phyloP scores from a whole-genome alignment of 2,113 vertebrate species.

The Rhinichthys klamathensis region DNA sequence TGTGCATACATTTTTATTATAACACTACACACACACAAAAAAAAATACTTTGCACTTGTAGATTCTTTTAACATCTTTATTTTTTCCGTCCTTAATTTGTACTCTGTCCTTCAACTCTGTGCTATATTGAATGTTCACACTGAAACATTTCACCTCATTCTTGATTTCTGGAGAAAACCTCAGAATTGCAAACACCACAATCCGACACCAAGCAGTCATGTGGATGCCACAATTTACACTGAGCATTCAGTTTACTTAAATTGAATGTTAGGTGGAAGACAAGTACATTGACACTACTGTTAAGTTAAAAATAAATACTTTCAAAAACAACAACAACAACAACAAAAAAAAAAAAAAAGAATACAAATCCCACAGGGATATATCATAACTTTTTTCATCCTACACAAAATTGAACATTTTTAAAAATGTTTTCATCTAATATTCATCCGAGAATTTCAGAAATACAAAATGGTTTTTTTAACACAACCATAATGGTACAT shows the following conservation, averaged over 20 bases:
- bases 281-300: constrained; percentile 87
- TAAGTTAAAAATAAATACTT: constrained; percentile 85
- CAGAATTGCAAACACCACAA: constrained; percentile 21
- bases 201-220: constrained; percentile 1
- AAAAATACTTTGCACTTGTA: neutral
- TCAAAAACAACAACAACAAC: constrained; percentile 76
- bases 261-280: constrained; percentile 84
- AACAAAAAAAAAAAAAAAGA: constrained; percentile 75
- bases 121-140: constrained; percentile 2
- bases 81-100: neutral
- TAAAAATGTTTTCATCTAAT: constrained; percentile 79
- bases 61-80: constrained; percentile 20
- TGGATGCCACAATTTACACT: constrained; percentile 71
- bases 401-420: constrained; percentile 81
- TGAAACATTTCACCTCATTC: constrained; percentile 9
- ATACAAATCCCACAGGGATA: constrained; percentile 97
- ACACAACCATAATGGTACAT: constrained; percentile 69
- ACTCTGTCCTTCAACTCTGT: constrained; percentile 2
- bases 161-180: neutral
- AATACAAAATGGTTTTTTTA: constrained; percentile 88
- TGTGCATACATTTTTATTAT: neutral
- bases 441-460: constrained; percentile 85
- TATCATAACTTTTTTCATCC: constrained; percentile 89
- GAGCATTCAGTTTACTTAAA: constrained; percentile 90
- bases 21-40: neutral